Conservation (phyloP, 2,888 invertebrate genomes). For the Tetragonula carbonaria region DNA sequence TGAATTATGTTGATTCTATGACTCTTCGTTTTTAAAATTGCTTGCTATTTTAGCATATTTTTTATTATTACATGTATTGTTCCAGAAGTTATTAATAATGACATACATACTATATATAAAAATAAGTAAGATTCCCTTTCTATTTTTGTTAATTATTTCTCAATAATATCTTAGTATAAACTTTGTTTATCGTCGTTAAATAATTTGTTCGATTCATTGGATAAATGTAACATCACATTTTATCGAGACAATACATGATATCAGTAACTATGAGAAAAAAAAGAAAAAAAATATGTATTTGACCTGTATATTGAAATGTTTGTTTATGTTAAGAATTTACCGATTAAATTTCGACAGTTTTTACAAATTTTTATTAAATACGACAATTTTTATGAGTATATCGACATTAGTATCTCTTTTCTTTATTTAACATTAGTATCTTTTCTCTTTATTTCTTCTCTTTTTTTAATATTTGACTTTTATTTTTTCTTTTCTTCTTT, state of each 20-base stretch:
- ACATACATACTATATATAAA: background rate
- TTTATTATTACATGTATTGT: slow-evolving; percentile 1
- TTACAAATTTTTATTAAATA: background rate
- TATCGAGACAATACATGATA: background rate
- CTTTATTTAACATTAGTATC: background rate
- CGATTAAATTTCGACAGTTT: background rate
- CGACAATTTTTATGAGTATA: background rate
- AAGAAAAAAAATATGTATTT: background rate
- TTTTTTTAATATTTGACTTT: background rate
- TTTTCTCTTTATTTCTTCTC: background rate
- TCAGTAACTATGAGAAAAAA: background rate
- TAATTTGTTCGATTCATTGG: background rate
- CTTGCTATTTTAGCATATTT: background rate
- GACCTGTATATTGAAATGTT: background rate
- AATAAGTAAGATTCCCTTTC: background rate
- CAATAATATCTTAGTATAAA: slow-evolving; percentile 7
- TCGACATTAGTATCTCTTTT: background rate
- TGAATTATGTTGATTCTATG: background rate
- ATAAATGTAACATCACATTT: background rate
- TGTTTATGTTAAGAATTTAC: background rate
- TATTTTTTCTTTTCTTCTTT: background rate
- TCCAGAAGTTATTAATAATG: background rate
- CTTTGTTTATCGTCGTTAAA: slow-evolving; percentile 2
- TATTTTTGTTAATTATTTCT: slow-evolving; percentile 10
- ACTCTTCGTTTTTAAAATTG: background rate